Evolutionary conservation across 1,140 invertebrate genomes (phyloP).

Genomic region (Drosophila mayri): DNA sequence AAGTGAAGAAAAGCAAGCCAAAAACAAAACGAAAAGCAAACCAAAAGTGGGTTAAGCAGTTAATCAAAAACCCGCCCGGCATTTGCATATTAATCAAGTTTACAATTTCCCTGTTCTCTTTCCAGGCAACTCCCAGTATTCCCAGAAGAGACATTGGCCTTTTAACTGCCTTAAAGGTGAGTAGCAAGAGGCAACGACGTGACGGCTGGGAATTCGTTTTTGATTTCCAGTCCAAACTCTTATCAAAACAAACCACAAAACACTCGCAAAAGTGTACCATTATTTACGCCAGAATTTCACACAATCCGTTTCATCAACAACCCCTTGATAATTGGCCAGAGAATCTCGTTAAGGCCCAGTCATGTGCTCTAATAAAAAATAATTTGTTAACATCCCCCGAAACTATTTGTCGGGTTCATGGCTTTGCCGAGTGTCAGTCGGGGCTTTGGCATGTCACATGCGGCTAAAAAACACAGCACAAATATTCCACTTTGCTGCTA

Average conservation of each 20-base stretch:
- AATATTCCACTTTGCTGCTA: conserved; percentile 6
- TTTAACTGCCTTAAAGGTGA: conserved; percentile 29
- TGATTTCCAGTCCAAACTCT: conserved; percentile 6
- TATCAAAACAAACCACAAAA: conserved; percentile 22
- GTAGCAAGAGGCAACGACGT: conserved; percentile 9
- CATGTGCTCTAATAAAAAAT: conserved; percentile 50
- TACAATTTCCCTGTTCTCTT: conserved; percentile 56
- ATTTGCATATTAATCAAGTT: conserved; percentile 81
- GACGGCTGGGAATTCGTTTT: conserved; percentile 31
- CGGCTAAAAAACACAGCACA: conserved; percentile 14
- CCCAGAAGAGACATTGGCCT: conserved; percentile 22
- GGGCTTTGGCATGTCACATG: conserved; percentile 58
- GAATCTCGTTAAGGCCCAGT: conserved; percentile 33
- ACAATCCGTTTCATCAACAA: conserved; percentile 37
- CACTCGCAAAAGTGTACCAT: neutral
- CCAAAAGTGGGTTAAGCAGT: conserved; percentile 70
- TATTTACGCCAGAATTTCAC: conserved; percentile 33
- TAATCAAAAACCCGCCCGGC: conserved; percentile 67
- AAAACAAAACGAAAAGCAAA: conserved; percentile 28
- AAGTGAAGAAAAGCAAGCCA: conserved; percentile 35
- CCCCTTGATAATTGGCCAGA: conserved; percentile 36
- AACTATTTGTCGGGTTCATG: conserved; percentile 24
- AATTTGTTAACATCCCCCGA: conserved; percentile 16
- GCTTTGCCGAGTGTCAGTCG: conserved; percentile 51
- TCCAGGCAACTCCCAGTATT: conserved; percentile 51